Conservation (phyloP, 2,888 invertebrate species). For the Tineola bisselliella region DNA sequence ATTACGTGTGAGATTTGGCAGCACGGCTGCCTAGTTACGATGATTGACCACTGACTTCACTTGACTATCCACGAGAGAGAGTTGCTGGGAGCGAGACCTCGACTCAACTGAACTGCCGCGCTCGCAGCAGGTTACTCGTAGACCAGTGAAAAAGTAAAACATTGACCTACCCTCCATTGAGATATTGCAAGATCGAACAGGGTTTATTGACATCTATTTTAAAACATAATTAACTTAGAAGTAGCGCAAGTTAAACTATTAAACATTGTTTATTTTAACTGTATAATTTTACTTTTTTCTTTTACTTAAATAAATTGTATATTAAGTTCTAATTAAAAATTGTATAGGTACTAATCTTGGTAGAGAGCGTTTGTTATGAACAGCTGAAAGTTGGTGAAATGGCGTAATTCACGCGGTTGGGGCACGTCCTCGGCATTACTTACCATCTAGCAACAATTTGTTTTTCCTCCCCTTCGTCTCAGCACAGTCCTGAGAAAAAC, state of each 20-base stretch:
- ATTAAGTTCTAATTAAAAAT: neutral
- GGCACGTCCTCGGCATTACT: slow-evolving; percentile 55
- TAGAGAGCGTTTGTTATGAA: neutral
- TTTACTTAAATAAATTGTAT: neutral
- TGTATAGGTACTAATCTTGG: neutral
- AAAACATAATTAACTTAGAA: neutral
- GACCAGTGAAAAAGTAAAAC: no score
- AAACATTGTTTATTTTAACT: neutral
- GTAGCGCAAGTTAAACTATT: neutral
- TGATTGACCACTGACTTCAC: no score
- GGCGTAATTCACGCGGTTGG: slow-evolving; percentile 1
- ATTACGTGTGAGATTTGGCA: no score
- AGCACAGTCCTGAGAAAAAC: slow-evolving; percentile 30
- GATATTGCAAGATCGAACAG: neutral
- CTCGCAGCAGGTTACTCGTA: neutral
- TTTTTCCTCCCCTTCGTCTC: slow-evolving; percentile 39
- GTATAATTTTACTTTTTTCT: neutral
- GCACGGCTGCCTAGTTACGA: no score
- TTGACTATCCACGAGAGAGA: no score
- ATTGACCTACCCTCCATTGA: no score
- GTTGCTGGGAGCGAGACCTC: no score
- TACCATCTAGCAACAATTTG: slow-evolving; percentile 60
- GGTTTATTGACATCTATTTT: neutral
- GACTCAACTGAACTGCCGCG: no score
- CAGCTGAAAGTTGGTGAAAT: neutral